Base-by-base conservation (phyloP, 2,888 invertebrate species). In the Synergus umbraculus region DNA sequence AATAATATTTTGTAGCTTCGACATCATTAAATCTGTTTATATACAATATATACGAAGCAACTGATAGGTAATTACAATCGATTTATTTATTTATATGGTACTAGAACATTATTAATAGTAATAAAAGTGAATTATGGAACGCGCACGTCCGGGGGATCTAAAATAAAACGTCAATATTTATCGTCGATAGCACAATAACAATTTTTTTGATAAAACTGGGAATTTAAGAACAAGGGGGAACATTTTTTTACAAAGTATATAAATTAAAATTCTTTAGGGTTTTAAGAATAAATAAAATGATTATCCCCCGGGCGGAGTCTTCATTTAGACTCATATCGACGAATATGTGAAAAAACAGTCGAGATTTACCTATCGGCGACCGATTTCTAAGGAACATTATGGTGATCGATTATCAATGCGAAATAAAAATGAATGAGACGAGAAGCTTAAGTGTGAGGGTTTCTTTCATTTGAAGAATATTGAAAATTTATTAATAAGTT, bases 11-110 rank as follows among this genome's bases (percentile, higher is more conserved):
- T 84, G 78, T 78, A 84, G 78, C 78, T 85, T 83, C 83, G 84
- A 85, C 82, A 88, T 85, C 86, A 86, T 86, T 83, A 77, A 78
- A 86, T 87, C 80, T 81, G 83, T 83, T 82, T 88, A 88, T 87
- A 79, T 89, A 89, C 89, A 88, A 86, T 87, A 84, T 84, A 86
- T 81, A 83, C 73, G 73, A 73, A 73, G 73, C 54, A 73, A 73
- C n/a, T 80, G 79, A 85, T 81, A 81, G 60, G 44, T 78, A 65
- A 78, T 78, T 78, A 65, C 76, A 65, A 78, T 64, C 49, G 18
- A 54, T 64, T 76, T 76, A 64, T 81, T 82, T 81, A 78, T 81
- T 29, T 76, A 76, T 73, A 73, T 54, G n/a, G 54, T 73, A 73
- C 73, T 63, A 37, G 37, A 37, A 63, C 29, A 29, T 63, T 63